Conservation (phyloP, 2,888 invertebrate genomes). For the Andrena bicolor region DNA sequence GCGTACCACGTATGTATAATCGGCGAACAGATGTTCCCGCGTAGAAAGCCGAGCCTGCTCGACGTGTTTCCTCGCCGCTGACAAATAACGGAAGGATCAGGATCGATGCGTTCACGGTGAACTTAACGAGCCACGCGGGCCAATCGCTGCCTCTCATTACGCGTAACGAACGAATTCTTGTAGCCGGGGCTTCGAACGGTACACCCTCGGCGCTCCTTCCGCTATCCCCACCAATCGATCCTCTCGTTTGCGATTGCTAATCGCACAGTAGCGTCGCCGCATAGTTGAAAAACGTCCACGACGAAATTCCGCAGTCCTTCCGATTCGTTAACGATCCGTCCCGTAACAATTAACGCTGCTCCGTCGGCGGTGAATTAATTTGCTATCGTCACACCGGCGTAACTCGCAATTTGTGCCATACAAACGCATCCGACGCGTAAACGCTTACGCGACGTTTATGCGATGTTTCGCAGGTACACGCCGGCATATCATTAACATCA, state of each 20-base stretch:
- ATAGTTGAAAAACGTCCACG: not conserved
- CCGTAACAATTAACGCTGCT: slow-evolving; percentile 30
- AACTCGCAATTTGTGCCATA: slow-evolving; percentile 15
- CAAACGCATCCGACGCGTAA: not conserved
- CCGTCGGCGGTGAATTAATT: slow-evolving; percentile 40
- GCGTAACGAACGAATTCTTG: slow-evolving; percentile 49
- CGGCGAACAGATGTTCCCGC: slow-evolving; percentile 57
- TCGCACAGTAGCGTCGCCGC: not conserved
- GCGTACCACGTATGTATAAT: slow-evolving; percentile 40
- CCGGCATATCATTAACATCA: slow-evolving; percentile 49
- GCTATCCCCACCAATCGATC: not conserved
- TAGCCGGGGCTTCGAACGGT: not conserved
- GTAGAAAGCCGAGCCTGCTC: slow-evolving; percentile 47
- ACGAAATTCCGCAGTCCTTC: not conserved
- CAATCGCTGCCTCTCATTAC: slow-evolving; percentile 48
- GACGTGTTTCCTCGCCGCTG: slow-evolving; percentile 51
- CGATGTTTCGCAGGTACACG: slow-evolving; percentile 43
- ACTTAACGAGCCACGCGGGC: slow-evolving; percentile 55
- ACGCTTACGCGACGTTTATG: slow-evolving; percentile 15
- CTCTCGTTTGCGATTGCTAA: not conserved
- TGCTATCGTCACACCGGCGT: slow-evolving; percentile 32
- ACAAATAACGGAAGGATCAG: slow-evolving; percentile 67
- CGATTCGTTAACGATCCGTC: slow-evolving; percentile 5
- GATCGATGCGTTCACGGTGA: slow-evolving; percentile 48
- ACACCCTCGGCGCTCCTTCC: not conserved